Percentiles rank a stretch among this genome's conserved stretches.
Evolutionary conservation across 2,888 invertebrate species (phyloP).

Genomic region (Cheilosia vulpina): DNA sequence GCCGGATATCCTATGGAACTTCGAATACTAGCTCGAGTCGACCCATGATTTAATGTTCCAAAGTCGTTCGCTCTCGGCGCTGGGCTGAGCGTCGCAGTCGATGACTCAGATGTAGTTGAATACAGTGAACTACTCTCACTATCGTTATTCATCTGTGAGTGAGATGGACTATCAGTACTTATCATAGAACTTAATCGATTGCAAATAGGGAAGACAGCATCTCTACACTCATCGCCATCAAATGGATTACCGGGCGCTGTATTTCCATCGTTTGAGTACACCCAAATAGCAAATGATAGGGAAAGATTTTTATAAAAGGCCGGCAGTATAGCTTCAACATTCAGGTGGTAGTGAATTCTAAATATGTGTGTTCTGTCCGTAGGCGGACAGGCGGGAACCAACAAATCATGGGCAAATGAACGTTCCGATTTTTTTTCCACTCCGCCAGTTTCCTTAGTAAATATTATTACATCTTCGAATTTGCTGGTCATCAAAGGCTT

Average conservation of each 20-base stretch:
- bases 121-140: conserved; percentile 80
- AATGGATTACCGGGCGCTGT: conserved; percentile 79
- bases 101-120: conserved; percentile 82
- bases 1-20: conserved; percentile 77
- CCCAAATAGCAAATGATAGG: conserved; percentile 80
- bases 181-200: conserved; percentile 55
- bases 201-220: conserved; percentile 45
- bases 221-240: conserved; percentile 71
- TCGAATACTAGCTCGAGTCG: conserved; percentile 79
- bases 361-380: conserved; percentile 81
- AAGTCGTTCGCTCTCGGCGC: conserved; percentile 79
- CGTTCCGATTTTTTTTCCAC: conserved; percentile 82
- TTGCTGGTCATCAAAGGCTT: conserved; percentile 80
- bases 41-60: conserved; percentile 80
- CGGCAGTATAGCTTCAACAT: conserved; percentile 82
- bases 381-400: conserved; percentile 81
- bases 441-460: conserved; percentile 82
- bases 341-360: conserved; percentile 80
- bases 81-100: conserved; percentile 81
- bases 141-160: conserved; percentile 81
- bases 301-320: conserved; percentile 83
- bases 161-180: conserved; percentile 78
- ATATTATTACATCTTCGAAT: conserved; percentile 80
- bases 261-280: conserved; percentile 79
- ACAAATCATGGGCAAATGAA: conserved; percentile 82